These are phyloP conservation scores for Lophotis ruficrista DNA, from an alignment of 2,113 vertebrate genomes.

Conservation along the genomic window DNA sequence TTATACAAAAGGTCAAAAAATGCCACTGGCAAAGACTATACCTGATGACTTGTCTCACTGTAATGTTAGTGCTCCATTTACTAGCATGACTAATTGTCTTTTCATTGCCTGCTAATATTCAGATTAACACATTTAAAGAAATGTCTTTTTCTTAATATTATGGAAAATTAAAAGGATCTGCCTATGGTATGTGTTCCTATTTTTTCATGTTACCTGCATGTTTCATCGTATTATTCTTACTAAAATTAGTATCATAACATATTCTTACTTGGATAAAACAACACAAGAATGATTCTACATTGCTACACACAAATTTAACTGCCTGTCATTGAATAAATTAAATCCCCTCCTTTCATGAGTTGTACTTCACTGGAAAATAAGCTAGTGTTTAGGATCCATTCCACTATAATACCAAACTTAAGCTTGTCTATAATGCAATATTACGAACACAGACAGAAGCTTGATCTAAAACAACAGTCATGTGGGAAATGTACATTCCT, in stretches of 20 bases:
- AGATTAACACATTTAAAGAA: background rate
- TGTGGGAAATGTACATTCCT: background rate
- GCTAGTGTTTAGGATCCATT: background rate
- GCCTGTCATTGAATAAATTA: background rate
- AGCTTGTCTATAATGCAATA: background rate
- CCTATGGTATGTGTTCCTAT: background rate
- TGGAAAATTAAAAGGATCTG: background rate
- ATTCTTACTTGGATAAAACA: background rate
- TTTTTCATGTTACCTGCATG: background rate
- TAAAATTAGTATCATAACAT: background rate
- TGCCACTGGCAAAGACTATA: background rate
- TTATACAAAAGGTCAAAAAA: slow-evolving; percentile 22
- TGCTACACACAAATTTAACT: background rate
- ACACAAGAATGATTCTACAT: background rate
- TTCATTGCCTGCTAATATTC: background rate
- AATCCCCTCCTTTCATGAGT: background rate
- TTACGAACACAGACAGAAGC: background rate
- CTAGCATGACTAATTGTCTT: background rate
- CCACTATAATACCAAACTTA: background rate
- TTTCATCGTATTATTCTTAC: background rate
- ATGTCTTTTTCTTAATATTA: background rate
- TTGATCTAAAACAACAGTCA: background rate
- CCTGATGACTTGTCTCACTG: background rate
- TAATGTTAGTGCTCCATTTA: background rate
- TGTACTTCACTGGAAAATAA: background rate